Percentiles rank a stretch among this genome's conserved stretches.
Evolutionary conservation across 2,888 invertebrate species (phyloP).

Genomic region (Heliconius hortense): DNA sequence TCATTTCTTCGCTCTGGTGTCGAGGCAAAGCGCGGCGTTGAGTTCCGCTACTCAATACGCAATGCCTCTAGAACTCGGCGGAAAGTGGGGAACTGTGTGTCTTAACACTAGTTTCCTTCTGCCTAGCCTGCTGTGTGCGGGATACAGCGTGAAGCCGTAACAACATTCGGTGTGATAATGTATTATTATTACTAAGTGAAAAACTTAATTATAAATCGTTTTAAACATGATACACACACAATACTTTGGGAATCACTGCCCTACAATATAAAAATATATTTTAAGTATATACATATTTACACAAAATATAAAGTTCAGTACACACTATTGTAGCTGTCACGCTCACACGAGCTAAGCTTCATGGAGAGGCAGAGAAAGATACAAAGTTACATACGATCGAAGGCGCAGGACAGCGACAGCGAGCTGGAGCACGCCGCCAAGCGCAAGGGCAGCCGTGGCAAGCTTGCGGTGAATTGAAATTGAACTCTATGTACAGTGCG

Average conservation of each 20-base stretch:
- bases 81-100: too few species aligned
- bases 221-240: neutral
- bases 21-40: too few species aligned
- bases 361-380: conserved; percentile 78
- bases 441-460: conserved; percentile 84
- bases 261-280: neutral
- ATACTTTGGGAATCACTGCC: neutral
- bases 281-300: neutral
- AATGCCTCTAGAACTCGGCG: too few species aligned
- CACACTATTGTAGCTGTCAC: conserved; percentile 61
- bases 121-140: too few species aligned
- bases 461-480: conserved; percentile 84
- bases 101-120: too few species aligned
- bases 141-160: too few species aligned
- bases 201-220: too few species aligned
- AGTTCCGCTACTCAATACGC: too few species aligned
- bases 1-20: too few species aligned
- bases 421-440: conserved; percentile 86
- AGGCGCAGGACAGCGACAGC: conserved; percentile 91
- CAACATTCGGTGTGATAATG: too few species aligned
- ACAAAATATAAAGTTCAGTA: conserved; percentile 23
- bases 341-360: conserved; percentile 76
- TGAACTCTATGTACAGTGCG: conserved; percentile 55
- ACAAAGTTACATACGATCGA: conserved; percentile 78
- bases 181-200: too few species aligned